A percentile compares a stretch with the other conserved stretches of the same genome.
These are phyloP conservation scores for Drosophila saltans DNA, from an alignment of 1,140 invertebrate species.

Conservation along the genomic window DNA sequence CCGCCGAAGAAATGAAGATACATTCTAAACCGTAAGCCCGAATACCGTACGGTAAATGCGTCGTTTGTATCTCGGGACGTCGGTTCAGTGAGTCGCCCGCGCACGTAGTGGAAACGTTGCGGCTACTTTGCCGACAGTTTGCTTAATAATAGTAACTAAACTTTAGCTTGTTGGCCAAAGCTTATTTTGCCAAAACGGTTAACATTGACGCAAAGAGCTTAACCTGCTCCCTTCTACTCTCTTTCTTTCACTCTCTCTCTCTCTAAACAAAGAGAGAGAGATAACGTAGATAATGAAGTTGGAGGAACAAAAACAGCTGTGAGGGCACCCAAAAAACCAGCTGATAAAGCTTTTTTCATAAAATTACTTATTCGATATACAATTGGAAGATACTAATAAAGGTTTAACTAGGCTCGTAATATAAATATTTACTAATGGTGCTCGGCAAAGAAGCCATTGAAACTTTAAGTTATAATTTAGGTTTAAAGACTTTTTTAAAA, in stretches of 20 bases:
- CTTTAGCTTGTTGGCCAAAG: slow-evolving; percentile 39
- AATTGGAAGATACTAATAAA: background rate
- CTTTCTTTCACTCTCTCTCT: background rate
- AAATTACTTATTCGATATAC: slow-evolving; percentile 16
- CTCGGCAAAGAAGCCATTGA: too few species aligned
- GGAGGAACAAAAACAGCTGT: slow-evolving; percentile 14
- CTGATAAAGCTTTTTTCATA: slow-evolving; percentile 50
- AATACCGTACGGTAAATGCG: slow-evolving; percentile 19
- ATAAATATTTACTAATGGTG: background rate
- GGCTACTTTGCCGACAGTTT: slow-evolving; percentile 64
- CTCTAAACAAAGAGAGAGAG: background rate
- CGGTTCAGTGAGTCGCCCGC: slow-evolving; percentile 46
- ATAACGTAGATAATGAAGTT: slow-evolving; percentile 5
- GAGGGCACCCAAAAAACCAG: slow-evolving; percentile 40
- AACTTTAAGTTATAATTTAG: too few species aligned
- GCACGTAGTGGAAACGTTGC: slow-evolving; percentile 57
- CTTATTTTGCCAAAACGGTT: slow-evolving; percentile 52
- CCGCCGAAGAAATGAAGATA: slow-evolving; percentile 9
- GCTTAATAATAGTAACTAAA: slow-evolving; percentile 77
- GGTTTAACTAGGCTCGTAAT: background rate
- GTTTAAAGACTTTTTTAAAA: too few species aligned
- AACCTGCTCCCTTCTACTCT: slow-evolving; percentile 1
- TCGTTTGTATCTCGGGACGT: slow-evolving; percentile 15
- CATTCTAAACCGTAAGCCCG: background rate
- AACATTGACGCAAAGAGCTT: slow-evolving; percentile 43